These are phyloP conservation scores for Psilopogon haemacephalus DNA, from an alignment of 2,113 vertebrate species.

Conservation along the genomic window DNA sequence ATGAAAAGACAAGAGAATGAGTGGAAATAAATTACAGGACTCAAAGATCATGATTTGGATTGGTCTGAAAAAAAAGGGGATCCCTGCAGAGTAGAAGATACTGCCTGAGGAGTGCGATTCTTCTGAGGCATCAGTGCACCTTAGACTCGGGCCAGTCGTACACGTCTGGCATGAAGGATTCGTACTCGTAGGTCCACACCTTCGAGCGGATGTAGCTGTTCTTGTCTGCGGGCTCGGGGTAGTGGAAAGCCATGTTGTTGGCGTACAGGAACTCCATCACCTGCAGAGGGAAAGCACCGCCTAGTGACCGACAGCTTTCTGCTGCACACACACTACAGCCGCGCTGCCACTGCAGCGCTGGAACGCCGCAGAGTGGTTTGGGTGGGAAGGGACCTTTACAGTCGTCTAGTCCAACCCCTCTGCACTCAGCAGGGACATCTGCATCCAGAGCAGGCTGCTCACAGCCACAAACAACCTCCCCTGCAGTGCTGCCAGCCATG, in stretches of 20 bases:
- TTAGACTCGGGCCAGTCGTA: slow-evolving; percentile 90
- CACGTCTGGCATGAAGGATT: slow-evolving; percentile 90
- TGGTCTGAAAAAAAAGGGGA: background rate
- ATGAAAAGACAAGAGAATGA: background rate
- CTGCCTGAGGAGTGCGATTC: background rate
- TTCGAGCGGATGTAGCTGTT: slow-evolving; percentile 80
- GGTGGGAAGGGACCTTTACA: too few relatives aligned
- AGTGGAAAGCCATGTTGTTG: slow-evolving; percentile 94
- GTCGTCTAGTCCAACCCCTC: too few relatives aligned
- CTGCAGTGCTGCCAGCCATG: too few relatives aligned
- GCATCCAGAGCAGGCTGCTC: too few relatives aligned
- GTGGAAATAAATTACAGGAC: slow-evolving; percentile 33
- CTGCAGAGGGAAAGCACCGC: slow-evolving; percentile 65
- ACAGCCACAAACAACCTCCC: too few relatives aligned
- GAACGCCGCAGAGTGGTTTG: too few relatives aligned
- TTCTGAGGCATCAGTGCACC: slow-evolving; percentile 23
- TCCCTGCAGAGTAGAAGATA: slow-evolving; percentile 54
- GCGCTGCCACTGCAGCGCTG: fast-evolving
- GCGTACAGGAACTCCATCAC: slow-evolving; percentile 90
- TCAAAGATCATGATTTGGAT: background rate
- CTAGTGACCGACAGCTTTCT: background rate
- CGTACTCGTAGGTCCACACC: slow-evolving; percentile 88
- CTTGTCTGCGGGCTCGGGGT: slow-evolving; percentile 93
- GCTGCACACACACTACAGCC: background rate
- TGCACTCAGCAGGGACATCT: too few relatives aligned